Evolutionary conservation across 2,797 vertebrate genomes (phyloP).

Genomic region (Manis pentadactyla): DNA sequence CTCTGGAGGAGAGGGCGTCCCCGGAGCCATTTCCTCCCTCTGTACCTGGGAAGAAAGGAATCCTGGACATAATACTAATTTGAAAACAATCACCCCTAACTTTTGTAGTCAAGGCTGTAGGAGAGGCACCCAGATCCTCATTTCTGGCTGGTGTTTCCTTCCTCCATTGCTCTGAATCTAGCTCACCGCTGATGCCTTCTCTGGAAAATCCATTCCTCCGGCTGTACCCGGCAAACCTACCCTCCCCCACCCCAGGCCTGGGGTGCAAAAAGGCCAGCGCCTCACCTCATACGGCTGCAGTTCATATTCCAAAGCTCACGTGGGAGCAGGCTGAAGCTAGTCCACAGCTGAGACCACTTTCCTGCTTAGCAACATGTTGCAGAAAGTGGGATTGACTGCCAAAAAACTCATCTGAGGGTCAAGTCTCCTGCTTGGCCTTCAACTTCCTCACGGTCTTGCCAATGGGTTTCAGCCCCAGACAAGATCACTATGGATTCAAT

Average conservation of each 20-base stretch:
- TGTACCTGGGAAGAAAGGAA: background rate
- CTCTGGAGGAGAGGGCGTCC: background rate
- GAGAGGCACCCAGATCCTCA: background rate
- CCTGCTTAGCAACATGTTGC: background rate
- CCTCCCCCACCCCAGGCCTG: background rate
- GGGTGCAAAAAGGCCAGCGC: background rate
- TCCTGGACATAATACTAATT: background rate
- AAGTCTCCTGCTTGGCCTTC: background rate
- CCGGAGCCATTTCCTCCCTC: background rate
- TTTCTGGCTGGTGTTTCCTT: background rate
- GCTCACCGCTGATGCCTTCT: background rate
- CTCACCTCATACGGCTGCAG: accelerated
- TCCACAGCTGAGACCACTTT: background rate
- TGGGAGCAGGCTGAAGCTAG: background rate
- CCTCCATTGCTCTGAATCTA: background rate
- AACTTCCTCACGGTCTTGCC: background rate
- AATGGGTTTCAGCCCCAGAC: too few relatives aligned
- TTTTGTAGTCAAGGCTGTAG: background rate
- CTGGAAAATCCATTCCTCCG: background rate
- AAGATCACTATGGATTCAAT: too few relatives aligned
- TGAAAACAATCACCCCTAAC: background rate
- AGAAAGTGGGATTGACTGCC: background rate
- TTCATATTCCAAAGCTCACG: background rate
- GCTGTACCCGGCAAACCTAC: background rate
- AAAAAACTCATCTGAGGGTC: background rate